phyloP scores from a whole-genome alignment of 1,140 invertebrate genomes.

The Ylistrum balloti region DNA sequence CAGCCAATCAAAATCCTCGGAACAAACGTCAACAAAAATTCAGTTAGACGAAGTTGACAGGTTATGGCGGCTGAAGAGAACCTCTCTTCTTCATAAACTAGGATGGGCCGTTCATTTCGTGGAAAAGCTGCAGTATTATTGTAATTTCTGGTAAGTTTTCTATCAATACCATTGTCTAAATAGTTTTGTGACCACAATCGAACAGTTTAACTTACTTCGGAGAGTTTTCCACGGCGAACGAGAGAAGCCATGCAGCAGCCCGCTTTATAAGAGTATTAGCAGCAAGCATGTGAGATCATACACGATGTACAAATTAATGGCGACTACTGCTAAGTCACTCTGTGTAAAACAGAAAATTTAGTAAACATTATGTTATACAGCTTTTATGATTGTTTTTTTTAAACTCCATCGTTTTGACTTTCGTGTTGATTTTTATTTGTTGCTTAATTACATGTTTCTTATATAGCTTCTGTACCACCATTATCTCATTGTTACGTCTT shows the following conservation, averaged over 20 bases:
- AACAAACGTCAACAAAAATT: constrained; percentile 57
- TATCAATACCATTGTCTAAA: neutral
- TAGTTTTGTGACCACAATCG: neutral
- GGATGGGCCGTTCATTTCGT: constrained; percentile 13
- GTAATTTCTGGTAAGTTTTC: neutral
- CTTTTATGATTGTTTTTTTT: no score
- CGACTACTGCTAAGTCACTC: no score
- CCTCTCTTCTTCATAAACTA: constrained; percentile 1
- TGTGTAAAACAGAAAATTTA: no score
- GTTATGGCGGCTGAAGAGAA: constrained; percentile 53
- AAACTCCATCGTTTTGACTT: no score
- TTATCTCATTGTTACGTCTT: no score
- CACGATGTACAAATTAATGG: neutral
- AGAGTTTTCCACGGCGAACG: neutral
- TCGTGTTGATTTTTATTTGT: no score
- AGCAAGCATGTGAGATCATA: neutral
- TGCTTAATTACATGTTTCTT: no score
- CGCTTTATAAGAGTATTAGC: neutral
- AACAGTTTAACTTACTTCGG: neutral
- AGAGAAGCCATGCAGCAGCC: neutral
- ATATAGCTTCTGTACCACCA: no score
- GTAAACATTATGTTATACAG: no score
- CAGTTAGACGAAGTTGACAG: constrained; percentile 49
- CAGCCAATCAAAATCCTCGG: constrained; percentile 50
- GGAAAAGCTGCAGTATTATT: neutral